Conservation (phyloP, 2,113 vertebrate species). For the Ibidorhyncha struthersii region DNA sequence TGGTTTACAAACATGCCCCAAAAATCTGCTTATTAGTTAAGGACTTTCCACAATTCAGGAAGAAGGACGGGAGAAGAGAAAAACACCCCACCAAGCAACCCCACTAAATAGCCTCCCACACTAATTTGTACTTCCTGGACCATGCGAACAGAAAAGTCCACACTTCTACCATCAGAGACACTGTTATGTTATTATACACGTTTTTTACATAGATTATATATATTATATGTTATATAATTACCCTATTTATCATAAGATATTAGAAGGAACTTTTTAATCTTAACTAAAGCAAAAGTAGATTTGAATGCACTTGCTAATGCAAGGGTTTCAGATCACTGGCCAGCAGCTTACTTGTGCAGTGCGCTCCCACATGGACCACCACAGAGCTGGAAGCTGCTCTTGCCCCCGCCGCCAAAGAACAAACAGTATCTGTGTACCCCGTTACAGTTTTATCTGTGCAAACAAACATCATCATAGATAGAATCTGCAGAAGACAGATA, state of each 20-base stretch:
- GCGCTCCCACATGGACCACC: background rate
- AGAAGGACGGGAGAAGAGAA: background rate
- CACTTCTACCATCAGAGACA: background rate
- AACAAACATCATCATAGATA: background rate
- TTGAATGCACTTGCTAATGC: background rate
- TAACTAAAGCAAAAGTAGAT: background rate
- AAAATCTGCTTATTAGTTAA: background rate
- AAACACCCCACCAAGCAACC: background rate
- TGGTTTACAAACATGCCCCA: background rate
- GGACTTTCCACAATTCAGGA: background rate
- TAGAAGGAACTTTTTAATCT: background rate
- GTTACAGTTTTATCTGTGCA: rapidly evolving
- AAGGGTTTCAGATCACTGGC: too few relatives aligned
- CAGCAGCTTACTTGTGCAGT: rapidly evolving
- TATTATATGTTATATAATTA: background rate
- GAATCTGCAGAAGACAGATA: background rate
- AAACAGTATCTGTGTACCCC: too few relatives aligned
- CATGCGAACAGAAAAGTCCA: background rate
- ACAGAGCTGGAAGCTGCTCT: background rate
- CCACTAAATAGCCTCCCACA: background rate
- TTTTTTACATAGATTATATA: too few relatives aligned
- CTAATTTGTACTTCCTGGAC: background rate
- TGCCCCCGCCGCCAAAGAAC: background rate
- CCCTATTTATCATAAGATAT: background rate
- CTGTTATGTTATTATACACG: too few relatives aligned